Evolutionary conservation across 2,113 vertebrate genomes (phyloP), one percentile per base, ranked within the genome.

Genomic region (Pomatorhinus ruficollis): DNA sequence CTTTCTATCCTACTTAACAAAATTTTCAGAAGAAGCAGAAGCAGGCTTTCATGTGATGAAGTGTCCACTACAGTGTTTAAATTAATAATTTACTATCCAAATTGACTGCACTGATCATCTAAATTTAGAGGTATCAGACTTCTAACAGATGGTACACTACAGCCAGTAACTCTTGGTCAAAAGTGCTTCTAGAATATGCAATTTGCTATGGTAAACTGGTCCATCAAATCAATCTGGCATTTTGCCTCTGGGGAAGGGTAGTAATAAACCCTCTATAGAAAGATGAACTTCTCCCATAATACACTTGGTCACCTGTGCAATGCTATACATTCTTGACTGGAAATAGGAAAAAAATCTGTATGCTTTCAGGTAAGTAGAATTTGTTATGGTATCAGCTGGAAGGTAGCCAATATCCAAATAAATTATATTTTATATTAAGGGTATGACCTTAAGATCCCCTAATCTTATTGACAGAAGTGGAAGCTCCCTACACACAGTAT

Each of bases 41-140:
- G 42, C 42, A 91, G 65, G 53, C 64, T 96, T 96, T 94, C 78
- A 88, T 61, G n/a, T 66, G 75, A 28, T 83, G 68, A 95, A 87
- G 54, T 88, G 89, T 89, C 85, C 86, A 87, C 66, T 91, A 83
- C 83, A 77, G 86, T 78, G 52, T 93, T 95, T 89, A 89, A 94
- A 71, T 97, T 44, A 97, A 96, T 96, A 92, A 93, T 97, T 96
- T 94, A 91, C 65, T 74, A 81, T 20, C 64, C 56, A 80, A 84
- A 94, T 80, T 90, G 83, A 95, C 91, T 89, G 78, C 54, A 90
- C 49, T 1, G 6, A 89, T 93, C 75, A 87, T 76, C 90, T 95
- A 93, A 94, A 96, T 95, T 92, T 96, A 96, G 88, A 89, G 68
- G 89, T 85, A 96, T 93, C 74, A 93, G 91, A 90, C 72, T 88